Evolutionary conservation across 2,797 vertebrate genomes (phyloP).

Genomic region (Danio tinwini): DNA sequence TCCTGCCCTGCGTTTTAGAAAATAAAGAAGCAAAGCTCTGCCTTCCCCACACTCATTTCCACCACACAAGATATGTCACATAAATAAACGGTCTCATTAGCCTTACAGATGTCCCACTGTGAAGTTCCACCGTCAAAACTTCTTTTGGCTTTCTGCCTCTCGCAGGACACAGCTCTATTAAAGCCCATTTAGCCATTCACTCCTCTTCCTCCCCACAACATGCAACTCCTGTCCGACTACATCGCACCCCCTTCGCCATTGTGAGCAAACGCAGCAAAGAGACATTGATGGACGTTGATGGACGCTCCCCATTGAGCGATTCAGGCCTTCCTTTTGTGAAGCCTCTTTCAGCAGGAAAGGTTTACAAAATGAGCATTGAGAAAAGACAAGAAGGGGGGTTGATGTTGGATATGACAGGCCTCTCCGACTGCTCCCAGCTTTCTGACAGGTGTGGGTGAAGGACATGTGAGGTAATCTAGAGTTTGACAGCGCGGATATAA

Average conservation of each 20-base stretch:
- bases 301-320: slow-evolving; percentile 46
- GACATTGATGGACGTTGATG: slow-evolving; percentile 53
- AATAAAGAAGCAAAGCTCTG: neutral
- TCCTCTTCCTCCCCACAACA: slow-evolving; percentile 27
- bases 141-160: slow-evolving; percentile 16
- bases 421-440: slow-evolving; percentile 31
- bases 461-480: slow-evolving; percentile 47
- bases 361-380: slow-evolving; percentile 47
- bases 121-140: neutral
- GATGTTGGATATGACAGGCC: slow-evolving; percentile 42
- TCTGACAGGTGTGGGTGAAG: slow-evolving; percentile 45
- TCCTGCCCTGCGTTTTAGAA: neutral
- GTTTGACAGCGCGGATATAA: slow-evolving; percentile 42
- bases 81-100: slow-evolving; percentile 35
- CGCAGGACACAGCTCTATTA: slow-evolving; percentile 32
- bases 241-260: slow-evolving; percentile 6
- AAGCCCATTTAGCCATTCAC: slow-evolving; percentile 30
- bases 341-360: slow-evolving; percentile 40
- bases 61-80: neutral
- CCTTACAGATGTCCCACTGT: slow-evolving; percentile 1
- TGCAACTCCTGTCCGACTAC: slow-evolving; percentile 13
- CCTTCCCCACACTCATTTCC: neutral
- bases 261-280: slow-evolving; percentile 21
- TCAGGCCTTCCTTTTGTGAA: slow-evolving; percentile 37
- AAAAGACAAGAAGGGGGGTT: slow-evolving; percentile 26